Evolutionary conservation across 2,888 invertebrate species (phyloP).

Genomic region (Nemurella pictetii): DNA sequence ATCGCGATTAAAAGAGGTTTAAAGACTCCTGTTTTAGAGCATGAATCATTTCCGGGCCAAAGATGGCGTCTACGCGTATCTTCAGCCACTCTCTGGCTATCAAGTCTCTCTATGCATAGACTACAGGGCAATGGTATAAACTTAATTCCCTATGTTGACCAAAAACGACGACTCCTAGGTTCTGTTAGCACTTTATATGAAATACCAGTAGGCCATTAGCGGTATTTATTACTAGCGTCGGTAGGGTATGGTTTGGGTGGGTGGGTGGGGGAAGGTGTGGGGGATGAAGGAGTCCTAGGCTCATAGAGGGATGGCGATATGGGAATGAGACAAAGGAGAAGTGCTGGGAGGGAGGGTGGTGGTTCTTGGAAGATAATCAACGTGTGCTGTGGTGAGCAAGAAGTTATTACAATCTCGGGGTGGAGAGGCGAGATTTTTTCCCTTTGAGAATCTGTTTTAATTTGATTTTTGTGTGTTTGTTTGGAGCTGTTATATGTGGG

Average conservation of each 20-base stretch:
- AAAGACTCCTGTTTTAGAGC: too few relatives aligned
- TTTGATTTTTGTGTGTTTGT: background rate
- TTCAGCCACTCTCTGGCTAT: background rate
- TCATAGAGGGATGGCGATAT: background rate
- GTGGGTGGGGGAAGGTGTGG: constrained; percentile 41
- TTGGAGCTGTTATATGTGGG: too few relatives aligned
- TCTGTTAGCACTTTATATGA: constrained; percentile 50
- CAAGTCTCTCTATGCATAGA: background rate
- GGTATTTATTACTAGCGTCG: constrained; percentile 49
- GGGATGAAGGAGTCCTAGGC: constrained; percentile 19
- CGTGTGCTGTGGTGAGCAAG: constrained; percentile 48
- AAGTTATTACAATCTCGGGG: background rate
- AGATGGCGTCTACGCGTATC: too few relatives aligned
- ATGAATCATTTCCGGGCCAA: too few relatives aligned
- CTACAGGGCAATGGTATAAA: constrained; percentile 32
- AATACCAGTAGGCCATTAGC: constrained; percentile 55
- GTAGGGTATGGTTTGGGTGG: constrained; percentile 35
- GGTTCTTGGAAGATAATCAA: constrained; percentile 43
- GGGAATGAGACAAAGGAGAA: constrained; percentile 26
- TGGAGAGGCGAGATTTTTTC: background rate
- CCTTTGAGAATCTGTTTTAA: background rate
- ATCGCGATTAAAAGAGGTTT: too few relatives aligned
- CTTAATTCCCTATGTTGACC: constrained; percentile 38
- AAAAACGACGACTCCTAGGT: constrained; percentile 7
- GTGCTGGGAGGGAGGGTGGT: constrained; percentile 18